phyloP scores from a whole-genome alignment of 2,888 invertebrate species.

The Elmis aenea region DNA sequence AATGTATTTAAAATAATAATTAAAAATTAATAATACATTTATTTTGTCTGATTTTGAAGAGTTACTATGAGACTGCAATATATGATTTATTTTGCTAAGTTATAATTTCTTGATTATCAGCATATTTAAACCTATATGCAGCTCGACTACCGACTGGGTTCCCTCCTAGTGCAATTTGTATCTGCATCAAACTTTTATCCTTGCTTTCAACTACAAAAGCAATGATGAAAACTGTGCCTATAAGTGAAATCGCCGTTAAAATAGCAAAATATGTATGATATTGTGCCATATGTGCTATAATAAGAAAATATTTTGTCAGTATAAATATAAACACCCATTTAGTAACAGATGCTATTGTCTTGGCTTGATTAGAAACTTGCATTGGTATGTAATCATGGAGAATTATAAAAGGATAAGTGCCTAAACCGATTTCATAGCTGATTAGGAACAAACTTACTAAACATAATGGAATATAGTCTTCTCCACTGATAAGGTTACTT shows the following conservation, averaged over 20 bases:
- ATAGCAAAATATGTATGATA: constrained; percentile 10
- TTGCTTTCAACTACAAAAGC: constrained; percentile 31
- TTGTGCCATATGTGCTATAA: constrained; percentile 3
- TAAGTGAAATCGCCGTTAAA: constrained; percentile 21
- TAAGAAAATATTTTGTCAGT: constrained; percentile 17
- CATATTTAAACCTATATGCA: constrained; percentile 4
- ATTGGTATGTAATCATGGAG: constrained; percentile 31
- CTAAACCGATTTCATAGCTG: constrained; percentile 29
- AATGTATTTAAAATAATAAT: too few relatives aligned
- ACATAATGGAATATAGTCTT: constrained; percentile 22
- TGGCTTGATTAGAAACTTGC: constrained; percentile 28
- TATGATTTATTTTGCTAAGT: background rate
- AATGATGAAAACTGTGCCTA: constrained; percentile 22
- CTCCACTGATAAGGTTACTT: too few relatives aligned
- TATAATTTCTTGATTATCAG: background rate
- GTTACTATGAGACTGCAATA: background rate
- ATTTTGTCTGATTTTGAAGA: too few relatives aligned
- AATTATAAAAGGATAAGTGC: constrained; percentile 25
- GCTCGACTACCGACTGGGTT: constrained; percentile 35
- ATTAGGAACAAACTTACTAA: constrained; percentile 24
- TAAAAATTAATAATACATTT: too few relatives aligned
- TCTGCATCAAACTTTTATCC: constrained; percentile 29
- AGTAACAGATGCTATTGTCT: constrained; percentile 16
- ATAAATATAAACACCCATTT: constrained; percentile 28
- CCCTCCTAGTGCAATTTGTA: constrained; percentile 35